Evolutionary conservation across 1,140 invertebrate genomes (phyloP).

Genomic region (Conus ventricosus): DNA sequence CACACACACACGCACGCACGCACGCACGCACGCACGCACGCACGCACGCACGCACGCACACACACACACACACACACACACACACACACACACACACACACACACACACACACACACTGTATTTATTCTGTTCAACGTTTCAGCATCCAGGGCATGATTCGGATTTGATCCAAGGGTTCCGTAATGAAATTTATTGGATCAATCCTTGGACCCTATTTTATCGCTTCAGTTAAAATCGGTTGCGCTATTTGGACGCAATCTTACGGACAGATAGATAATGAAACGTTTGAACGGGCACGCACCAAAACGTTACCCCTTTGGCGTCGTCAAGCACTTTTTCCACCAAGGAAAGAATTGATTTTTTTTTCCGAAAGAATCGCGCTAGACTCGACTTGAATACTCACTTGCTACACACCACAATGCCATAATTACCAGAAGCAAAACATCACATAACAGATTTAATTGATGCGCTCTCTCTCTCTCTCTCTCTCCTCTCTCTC

Average conservation of each 20-base stretch:
- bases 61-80: constrained; percentile 13
- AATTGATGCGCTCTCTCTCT: too few species aligned
- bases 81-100: not conserved
- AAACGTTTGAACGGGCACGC: too few species aligned
- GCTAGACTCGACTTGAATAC: too few species aligned
- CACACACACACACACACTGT: not conserved
- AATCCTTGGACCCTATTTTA: not conserved
- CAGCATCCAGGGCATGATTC: not conserved
- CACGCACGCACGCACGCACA: not conserved
- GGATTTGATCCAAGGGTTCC: not conserved
- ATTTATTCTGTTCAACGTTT: not conserved
- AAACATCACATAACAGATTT: too few species aligned
- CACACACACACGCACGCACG: not conserved
- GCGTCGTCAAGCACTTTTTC: too few species aligned
- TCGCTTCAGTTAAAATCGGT: not conserved
- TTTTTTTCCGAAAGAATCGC: too few species aligned
- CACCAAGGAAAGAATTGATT: too few species aligned
- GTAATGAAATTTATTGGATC: not conserved
- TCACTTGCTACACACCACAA: too few species aligned
- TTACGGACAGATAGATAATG: not conserved
- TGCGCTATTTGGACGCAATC: not conserved
- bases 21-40: not conserved
- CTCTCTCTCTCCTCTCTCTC: too few species aligned
- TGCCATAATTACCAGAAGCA: too few species aligned
- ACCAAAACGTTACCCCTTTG: too few species aligned